Evolutionary conservation across 1,140 invertebrate genomes (phyloP).

Genomic region (Zaprionus gabonicus): DNA sequence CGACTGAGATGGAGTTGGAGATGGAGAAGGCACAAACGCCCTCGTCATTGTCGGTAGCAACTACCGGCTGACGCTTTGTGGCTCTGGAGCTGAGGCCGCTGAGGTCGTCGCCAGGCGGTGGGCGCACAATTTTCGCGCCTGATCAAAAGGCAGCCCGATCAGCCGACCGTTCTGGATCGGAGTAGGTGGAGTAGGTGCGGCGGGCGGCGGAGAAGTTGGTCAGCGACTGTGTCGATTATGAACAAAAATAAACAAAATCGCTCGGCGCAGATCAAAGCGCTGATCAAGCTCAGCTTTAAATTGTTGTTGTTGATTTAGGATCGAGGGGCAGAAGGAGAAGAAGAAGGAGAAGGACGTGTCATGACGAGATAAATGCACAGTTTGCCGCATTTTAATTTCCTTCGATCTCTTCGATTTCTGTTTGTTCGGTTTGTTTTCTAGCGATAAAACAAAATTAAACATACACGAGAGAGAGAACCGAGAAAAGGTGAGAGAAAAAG

Average conservation of each 20-base stretch:
- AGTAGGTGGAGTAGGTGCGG: conserved; percentile 20
- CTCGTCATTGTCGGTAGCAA: conserved; percentile 76
- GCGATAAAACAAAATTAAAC: conserved; percentile 65
- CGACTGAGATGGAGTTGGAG: conserved; percentile 2
- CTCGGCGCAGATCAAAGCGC: conserved; percentile 74
- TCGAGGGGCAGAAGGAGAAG: too few relatives aligned
- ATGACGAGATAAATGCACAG: conserved; percentile 76
- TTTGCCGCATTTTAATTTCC: conserved; percentile 79
- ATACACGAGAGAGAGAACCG: conserved; percentile 34
- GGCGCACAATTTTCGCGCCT: conserved; percentile 78
- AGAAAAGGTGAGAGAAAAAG: conserved; percentile 19
- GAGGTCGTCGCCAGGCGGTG: conserved; percentile 40
- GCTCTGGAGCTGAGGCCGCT: conserved; percentile 7
- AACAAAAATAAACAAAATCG: conserved; percentile 82
- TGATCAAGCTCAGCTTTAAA: conserved; percentile 52
- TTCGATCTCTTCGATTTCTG: conserved; percentile 37
- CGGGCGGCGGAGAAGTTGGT: conserved; percentile 32
- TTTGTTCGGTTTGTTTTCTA: conserved; percentile 58
- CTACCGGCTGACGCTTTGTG: conserved; percentile 60
- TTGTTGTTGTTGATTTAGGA: conserved; percentile 29
- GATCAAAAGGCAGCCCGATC: conserved; percentile 71
- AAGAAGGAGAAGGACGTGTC: conserved; percentile 35
- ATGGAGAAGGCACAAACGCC: conserved; percentile 35
- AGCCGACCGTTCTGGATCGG: conserved; percentile 38
- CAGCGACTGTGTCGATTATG: conserved; percentile 62